These are phyloP conservation scores for Wasmannia auropunctata DNA, from an alignment of 1,140 invertebrate genomes.

Conservation along the genomic window DNA sequence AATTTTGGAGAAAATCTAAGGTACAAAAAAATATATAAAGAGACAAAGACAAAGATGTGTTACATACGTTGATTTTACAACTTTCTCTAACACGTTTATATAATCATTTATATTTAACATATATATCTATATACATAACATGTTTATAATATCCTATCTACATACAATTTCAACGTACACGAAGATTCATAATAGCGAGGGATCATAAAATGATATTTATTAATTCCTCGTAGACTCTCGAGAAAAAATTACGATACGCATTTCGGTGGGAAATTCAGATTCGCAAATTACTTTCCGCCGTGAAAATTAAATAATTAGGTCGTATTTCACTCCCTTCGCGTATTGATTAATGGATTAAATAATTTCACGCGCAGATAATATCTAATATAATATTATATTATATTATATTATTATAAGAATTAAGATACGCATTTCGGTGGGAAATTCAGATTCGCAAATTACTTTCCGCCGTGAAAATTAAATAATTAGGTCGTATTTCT, in stretches of 20 bases:
- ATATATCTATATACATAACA: slow-evolving; percentile 20
- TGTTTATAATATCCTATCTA: not conserved
- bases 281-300: not conserved
- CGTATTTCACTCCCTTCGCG: not conserved
- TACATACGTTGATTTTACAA: slow-evolving; percentile 12
- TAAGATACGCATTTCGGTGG: slow-evolving; percentile 31
- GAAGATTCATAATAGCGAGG: not conserved
- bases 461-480: not conserved
- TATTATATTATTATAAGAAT: no score
- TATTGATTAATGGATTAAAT: not conserved
- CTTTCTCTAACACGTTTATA: slow-evolving; percentile 17
- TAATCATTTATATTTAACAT: slow-evolving; percentile 30
- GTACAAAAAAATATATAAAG: not conserved
- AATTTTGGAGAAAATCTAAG: not conserved
- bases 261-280: slow-evolving; percentile 24
- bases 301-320: not conserved
- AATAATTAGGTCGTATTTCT: not conserved
- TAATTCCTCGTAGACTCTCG: slow-evolving; percentile 16
- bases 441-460: not conserved
- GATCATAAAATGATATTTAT: not conserved
- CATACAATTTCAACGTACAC: slow-evolving; percentile 18
- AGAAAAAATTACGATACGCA: slow-evolving; percentile 4
- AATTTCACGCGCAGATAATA: not conserved
- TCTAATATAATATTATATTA: no score
- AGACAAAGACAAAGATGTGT: not conserved